These are phyloP conservation scores for Kryphioiulus occultus DNA, from an alignment of 2,888 invertebrate species.

Conservation along the genomic window DNA sequence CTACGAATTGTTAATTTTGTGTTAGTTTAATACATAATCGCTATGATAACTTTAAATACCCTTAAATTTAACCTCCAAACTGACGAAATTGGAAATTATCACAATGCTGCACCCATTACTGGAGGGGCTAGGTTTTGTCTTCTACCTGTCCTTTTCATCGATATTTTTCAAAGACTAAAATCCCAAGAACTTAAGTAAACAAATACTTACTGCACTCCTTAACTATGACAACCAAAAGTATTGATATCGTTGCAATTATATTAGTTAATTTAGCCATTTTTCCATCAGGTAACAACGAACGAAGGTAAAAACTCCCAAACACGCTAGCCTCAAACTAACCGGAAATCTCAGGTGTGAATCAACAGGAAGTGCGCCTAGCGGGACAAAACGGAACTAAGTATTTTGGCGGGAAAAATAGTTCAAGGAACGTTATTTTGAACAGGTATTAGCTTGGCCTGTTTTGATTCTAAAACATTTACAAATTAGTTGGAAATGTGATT, in stretches of 20 bases:
- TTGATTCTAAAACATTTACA: too few species aligned
- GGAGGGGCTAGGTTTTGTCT: not conserved
- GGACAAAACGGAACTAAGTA: not conserved
- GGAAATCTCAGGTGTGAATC: conserved; percentile 16
- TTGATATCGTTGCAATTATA: not conserved
- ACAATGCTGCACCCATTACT: not conserved
- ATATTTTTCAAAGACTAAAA: not conserved
- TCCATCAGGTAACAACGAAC: not conserved
- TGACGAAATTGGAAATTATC: not conserved
- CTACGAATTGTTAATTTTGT: not conserved
- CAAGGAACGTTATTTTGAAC: not conserved
- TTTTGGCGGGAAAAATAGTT: not conserved
- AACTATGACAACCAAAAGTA: not conserved
- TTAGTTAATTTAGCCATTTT: not conserved
- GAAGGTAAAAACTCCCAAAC: not conserved
- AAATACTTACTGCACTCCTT: not conserved
- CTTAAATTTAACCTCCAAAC: not conserved
- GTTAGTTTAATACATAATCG: not conserved
- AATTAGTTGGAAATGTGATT: too few species aligned
- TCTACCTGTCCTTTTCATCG: not conserved
- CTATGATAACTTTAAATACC: not conserved
- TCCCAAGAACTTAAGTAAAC: not conserved
- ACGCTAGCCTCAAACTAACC: not conserved
- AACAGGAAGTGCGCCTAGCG: not conserved
- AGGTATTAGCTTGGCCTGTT: too few species aligned